Percentiles rank a stretch among this genome's conserved stretches.
Conservation (phyloP, 1,140 invertebrate species). For the Phymorhynchus buccinoides region DNA sequence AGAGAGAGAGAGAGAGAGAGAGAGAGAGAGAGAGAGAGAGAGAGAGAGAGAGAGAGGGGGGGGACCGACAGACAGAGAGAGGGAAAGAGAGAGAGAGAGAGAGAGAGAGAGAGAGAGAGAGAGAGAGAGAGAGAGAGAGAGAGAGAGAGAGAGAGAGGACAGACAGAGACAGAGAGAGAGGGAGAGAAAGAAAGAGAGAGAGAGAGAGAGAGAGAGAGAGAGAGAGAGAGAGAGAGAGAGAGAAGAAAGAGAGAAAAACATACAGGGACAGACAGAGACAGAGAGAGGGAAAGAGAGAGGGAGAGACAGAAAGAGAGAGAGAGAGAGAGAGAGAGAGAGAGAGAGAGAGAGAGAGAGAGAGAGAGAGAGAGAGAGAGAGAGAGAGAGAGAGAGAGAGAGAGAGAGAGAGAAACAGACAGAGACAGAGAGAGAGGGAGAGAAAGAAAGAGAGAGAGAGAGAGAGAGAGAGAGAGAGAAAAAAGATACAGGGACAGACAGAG, state of each 20-base stretch:
- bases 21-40: not conserved
- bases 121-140: not conserved
- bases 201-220: too few species aligned
- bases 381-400: too few species aligned
- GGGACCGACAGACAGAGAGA: not conserved
- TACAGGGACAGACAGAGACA: too few species aligned
- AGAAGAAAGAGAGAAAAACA: too few species aligned
- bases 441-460: too few species aligned
- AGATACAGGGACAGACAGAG: not conserved
- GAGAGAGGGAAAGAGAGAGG: too few species aligned
- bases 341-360: too few species aligned
- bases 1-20: not conserved
- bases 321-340: too few species aligned
- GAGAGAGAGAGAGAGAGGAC: not conserved
- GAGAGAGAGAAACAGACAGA: not conserved
- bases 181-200: too few species aligned
- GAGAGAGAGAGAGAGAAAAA: not conserved
- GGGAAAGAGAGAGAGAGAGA: not conserved
- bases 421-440: not conserved
- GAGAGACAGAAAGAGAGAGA: too few species aligned
- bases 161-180: not conserved
- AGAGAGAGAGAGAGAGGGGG: not conserved
- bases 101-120: not conserved
- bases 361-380: too few species aligned
- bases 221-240: too few species aligned